phyloP scores from a whole-genome alignment of 2,797 vertebrate genomes.

The Varecia variegata region DNA sequence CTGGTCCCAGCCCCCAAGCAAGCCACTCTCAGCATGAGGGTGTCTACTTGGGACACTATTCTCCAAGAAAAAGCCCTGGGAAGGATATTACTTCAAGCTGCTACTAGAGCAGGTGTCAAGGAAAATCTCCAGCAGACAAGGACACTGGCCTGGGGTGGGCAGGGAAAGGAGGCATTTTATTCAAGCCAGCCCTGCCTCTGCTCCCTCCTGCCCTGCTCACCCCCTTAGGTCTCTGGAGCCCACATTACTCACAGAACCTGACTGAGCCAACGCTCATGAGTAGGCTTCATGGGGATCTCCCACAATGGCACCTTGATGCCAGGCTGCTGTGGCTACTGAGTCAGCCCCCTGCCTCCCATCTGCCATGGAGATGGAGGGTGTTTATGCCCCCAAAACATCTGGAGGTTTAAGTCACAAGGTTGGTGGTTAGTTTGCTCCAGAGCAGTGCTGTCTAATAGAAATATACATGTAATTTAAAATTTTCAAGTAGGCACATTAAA shows the following conservation, averaged over 20 bases:
- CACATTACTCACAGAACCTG: background rate
- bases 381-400: background rate
- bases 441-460: background rate
- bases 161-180: background rate
- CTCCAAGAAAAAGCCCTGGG: background rate
- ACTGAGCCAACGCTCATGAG: background rate
- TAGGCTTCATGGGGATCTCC: background rate
- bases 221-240: background rate
- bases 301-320: background rate
- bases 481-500: background rate
- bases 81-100: constrained; percentile 4
- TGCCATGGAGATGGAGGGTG: background rate
- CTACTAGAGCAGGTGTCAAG: constrained; percentile 1
- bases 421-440: background rate
- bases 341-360: background rate
- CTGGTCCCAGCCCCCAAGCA: background rate
- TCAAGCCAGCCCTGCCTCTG: background rate
- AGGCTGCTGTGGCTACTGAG: constrained; percentile 5
- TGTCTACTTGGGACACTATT: background rate
- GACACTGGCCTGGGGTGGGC: background rate
- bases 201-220: background rate
- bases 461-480: background rate
- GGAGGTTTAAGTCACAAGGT: background rate
- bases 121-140: background rate
- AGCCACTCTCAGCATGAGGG: background rate